These are phyloP conservation scores for Clitarchus hookeri DNA, from an alignment of 2,888 invertebrate species.

Conservation along the genomic window DNA sequence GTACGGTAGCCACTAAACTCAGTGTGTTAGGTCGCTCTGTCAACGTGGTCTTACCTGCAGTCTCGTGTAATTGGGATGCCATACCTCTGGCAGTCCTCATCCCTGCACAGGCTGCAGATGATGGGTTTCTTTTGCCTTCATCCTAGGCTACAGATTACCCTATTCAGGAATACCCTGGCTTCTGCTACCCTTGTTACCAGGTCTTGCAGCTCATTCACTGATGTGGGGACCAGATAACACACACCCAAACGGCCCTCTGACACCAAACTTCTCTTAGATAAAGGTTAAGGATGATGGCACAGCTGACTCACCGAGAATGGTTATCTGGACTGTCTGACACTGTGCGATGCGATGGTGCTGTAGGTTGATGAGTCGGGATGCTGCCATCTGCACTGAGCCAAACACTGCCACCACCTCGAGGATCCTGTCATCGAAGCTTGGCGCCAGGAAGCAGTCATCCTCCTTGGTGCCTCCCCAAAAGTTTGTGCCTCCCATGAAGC, in stretches of 20 bases:
- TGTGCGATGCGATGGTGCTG: slow-evolving; percentile 98
- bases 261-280: background rate
- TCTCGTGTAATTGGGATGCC: no score
- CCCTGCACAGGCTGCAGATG: no score
- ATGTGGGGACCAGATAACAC: background rate
- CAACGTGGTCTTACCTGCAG: no score
- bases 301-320: slow-evolving; percentile 72
- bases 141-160: no score
- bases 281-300: background rate
- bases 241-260: background rate
- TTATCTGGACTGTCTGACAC: slow-evolving; percentile 94
- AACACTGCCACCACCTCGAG: slow-evolving; percentile 97
- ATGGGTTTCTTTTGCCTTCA: no score
- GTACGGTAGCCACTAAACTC: no score
- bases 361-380: slow-evolving; percentile 90
- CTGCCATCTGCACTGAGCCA: slow-evolving; percentile 97
- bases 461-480: slow-evolving; percentile 96
- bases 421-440: slow-evolving; percentile 94
- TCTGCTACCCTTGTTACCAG: background rate
- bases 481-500: slow-evolving; percentile 98
- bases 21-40: no score
- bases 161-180: no score
- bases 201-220: background rate
- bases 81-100: no score
- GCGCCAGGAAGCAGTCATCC: slow-evolving; percentile 88